Evolutionary conservation across 2,113 vertebrate genomes (phyloP).

Genomic region (Hymenochirus boettgeri): DNA sequence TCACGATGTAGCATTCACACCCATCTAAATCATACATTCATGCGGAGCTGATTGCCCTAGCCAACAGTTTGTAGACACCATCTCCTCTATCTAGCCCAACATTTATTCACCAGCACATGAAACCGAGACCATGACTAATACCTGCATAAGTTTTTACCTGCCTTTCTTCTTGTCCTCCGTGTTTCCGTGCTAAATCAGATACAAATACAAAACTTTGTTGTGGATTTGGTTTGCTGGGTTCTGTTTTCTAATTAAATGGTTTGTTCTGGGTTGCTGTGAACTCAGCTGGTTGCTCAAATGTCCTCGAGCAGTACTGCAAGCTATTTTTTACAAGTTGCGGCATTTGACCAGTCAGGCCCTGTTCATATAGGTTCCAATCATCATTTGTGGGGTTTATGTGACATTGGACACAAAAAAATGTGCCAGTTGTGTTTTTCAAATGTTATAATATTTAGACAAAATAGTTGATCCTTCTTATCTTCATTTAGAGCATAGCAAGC

Average conservation of each 20-base stretch:
- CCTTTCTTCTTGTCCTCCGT: slow-evolving; percentile 51
- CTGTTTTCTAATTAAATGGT: slow-evolving; percentile 68
- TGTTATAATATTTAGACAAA: slow-evolving; percentile 10
- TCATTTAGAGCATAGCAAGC: slow-evolving; percentile 38
- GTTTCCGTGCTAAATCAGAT: slow-evolving; percentile 39
- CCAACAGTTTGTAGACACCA: slow-evolving; percentile 93
- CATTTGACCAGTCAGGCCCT: slow-evolving; percentile 90
- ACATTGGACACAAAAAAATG: slow-evolving; percentile 10
- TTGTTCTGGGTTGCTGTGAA: slow-evolving; percentile 68
- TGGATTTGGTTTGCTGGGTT: slow-evolving; percentile 64
- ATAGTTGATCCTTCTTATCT: slow-evolving; percentile 45
- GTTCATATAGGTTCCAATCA: slow-evolving; percentile 65
- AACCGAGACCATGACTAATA: slow-evolving; percentile 47
- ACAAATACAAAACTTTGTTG: slow-evolving; percentile 48
- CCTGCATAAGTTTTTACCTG: slow-evolving; percentile 46
- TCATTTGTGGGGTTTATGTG: slow-evolving; percentile 23
- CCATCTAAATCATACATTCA: slow-evolving; percentile 97
- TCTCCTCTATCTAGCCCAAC: slow-evolving; percentile 63
- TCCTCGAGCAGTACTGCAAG: slow-evolving; percentile 58
- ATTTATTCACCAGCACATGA: slow-evolving; percentile 71
- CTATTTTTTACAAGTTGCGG: slow-evolving; percentile 61
- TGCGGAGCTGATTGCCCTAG: slow-evolving; percentile 96
- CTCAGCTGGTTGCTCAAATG: slow-evolving; percentile 66
- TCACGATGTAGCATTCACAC: slow-evolving; percentile 96
- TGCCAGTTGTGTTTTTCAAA: slow-evolving; percentile 11